Conservation (phyloP, 2,113 vertebrate species). For the Syrmaticus mikado region DNA sequence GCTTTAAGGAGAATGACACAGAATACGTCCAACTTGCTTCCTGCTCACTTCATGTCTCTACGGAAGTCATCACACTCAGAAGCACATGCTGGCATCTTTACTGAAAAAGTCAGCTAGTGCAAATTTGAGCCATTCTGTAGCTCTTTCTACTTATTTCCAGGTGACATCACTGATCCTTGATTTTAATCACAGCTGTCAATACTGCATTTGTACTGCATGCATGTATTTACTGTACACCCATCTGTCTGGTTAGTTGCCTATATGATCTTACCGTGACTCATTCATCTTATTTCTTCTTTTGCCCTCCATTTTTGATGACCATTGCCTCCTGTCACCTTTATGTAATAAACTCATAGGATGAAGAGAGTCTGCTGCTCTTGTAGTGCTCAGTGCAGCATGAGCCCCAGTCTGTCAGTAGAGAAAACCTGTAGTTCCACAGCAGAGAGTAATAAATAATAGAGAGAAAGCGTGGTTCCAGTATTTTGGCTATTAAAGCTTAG, state of each 20-base stretch:
- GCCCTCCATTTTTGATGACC: background rate
- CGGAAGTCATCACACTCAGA: background rate
- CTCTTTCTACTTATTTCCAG: background rate
- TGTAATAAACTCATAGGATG: background rate
- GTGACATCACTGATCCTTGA: accelerated
- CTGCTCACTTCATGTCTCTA: background rate
- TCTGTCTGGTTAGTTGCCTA: background rate
- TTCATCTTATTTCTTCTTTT: background rate
- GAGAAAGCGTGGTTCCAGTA: background rate
- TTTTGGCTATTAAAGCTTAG: background rate
- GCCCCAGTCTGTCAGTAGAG: background rate
- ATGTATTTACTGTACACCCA: background rate
- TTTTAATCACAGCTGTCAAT: background rate
- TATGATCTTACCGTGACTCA: accelerated
- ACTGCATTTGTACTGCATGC: accelerated
- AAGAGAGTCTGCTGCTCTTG: background rate
- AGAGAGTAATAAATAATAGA: background rate
- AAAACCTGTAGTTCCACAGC: background rate
- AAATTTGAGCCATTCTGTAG: background rate
- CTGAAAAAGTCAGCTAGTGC: background rate
- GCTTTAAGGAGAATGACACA: background rate
- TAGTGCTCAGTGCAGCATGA: accelerated
- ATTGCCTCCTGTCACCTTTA: background rate
- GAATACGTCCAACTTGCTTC: background rate
- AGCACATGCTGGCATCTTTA: background rate